These are phyloP conservation scores for Gymnopithys bicolor DNA, from an alignment of 2,797 vertebrate genomes.

Conservation along the genomic window DNA sequence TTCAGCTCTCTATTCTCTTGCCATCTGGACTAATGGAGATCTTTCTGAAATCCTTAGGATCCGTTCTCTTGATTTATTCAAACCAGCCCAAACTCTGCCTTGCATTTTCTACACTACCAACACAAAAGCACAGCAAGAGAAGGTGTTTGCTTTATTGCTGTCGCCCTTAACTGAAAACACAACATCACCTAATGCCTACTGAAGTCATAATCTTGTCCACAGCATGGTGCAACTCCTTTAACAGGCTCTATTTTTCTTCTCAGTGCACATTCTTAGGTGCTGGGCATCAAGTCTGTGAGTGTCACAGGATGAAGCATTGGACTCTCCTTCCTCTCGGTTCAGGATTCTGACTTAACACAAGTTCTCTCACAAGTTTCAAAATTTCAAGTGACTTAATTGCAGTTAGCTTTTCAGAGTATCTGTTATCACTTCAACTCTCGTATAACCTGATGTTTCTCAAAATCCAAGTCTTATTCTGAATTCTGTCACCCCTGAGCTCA, in stretches of 20 bases:
- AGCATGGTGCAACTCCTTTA: neutral
- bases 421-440: neutral
- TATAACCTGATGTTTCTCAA: neutral
- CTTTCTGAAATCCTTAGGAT: neutral
- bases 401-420: neutral
- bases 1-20: constrained; percentile 1
- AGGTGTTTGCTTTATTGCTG: neutral
- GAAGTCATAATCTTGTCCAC: neutral
- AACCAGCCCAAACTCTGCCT: neutral
- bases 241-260: neutral
- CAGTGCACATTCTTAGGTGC: neutral
- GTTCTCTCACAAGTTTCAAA: neutral
- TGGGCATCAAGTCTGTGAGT: neutral
- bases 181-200: neutral
- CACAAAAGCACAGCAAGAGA: neutral
- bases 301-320: neutral
- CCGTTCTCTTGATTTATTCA: neutral
- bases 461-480: neutral
- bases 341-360: neutral
- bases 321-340: neutral
- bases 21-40: neutral
- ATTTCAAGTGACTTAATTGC: neutral
- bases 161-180: neutral
- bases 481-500: neutral
- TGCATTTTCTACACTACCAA: neutral